Evolutionary conservation across 1,140 invertebrate species (phyloP), one percentile per base, ranked within the genome.

Genomic region (Lethocerus indicus): DNA sequence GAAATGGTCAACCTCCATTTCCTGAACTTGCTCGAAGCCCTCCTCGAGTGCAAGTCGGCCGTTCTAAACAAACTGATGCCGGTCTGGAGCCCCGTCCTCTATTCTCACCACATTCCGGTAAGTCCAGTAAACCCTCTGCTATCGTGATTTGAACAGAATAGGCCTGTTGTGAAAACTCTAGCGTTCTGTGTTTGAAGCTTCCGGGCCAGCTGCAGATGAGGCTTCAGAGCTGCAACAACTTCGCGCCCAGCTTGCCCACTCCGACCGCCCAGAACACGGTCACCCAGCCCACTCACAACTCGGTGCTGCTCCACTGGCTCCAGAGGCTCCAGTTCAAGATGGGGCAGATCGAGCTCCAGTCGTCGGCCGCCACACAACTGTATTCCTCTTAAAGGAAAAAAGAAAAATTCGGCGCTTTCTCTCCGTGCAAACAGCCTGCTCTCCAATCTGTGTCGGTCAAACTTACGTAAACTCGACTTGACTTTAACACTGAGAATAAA

Each of bases 1-100:
- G 94, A 98, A 69, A 96, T 94, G 72, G 91, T 98, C 3, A 97
- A 94, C 65, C 69, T 97, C 1, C 94, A 98, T 63, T 97, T 98
- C 64, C 65, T 98, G 42, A 92, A 84, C 61, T 71, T 98, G 39
- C 75, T 99, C 63, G 95, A 99, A 69, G 88, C 91, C 0, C 68
- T 98, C 5, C 73, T 96, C 56, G 94, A 98, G 65, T 93, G 90
- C 58, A 89, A 93, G 64, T 94, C 90, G 1, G 87, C 89, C 20
- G 77, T 96, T 18, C 71, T 98, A 4, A 81, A 78, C 56, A 86
- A 89, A 67, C 66, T 93, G 53, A 64, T 91, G 56, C 85, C 86
- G 12, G 66, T 89, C 20, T 90, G 85, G 87, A 89, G 82, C 51
- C 88, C 92, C 0, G 87, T 98, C 26, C 69, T 98, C 2, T 86